Percentiles rank a stretch among this genome's conserved stretches.
phyloP scores from a whole-genome alignment of 2,797 vertebrate species.

The Pseudocheirus occidentalis region DNA sequence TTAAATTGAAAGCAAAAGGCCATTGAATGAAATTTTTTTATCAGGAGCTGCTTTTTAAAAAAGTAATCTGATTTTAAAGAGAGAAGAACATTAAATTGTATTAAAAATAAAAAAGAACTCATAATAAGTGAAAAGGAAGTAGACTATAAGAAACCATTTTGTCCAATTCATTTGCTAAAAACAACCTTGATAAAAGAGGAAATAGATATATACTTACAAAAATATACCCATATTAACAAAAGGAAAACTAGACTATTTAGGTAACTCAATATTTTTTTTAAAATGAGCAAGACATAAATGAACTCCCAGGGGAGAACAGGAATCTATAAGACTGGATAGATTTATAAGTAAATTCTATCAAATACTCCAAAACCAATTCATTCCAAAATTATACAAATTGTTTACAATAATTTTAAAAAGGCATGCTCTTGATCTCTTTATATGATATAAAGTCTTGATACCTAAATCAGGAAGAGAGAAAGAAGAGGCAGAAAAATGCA shows the following conservation, averaged over 20 bases:
- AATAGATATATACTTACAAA: neutral
- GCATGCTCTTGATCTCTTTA: neutral
- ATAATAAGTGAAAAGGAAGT: neutral
- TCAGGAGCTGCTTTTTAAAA: neutral
- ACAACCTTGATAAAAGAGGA: neutral
- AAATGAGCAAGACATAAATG: no score
- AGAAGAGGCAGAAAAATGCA: neutral
- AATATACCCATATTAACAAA: neutral
- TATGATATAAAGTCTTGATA: neutral
- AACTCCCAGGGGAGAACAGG: neutral
- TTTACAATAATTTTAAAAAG: neutral
- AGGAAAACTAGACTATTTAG: neutral
- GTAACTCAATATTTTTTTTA: neutral
- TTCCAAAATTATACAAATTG: no score
- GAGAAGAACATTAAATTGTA: neutral
- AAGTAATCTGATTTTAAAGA: neutral
- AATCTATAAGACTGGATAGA: neutral
- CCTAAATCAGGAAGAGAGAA: neutral
- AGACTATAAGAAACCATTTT: neutral
- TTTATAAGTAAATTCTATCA: neutral
- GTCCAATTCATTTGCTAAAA: neutral
- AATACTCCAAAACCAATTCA: neutral
- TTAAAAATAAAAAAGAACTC: neutral
- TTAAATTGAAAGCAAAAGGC: neutral
- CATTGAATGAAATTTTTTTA: neutral